Evolutionary conservation across 1,140 invertebrate genomes (phyloP).

Genomic region (Wiebesia pumilae): DNA sequence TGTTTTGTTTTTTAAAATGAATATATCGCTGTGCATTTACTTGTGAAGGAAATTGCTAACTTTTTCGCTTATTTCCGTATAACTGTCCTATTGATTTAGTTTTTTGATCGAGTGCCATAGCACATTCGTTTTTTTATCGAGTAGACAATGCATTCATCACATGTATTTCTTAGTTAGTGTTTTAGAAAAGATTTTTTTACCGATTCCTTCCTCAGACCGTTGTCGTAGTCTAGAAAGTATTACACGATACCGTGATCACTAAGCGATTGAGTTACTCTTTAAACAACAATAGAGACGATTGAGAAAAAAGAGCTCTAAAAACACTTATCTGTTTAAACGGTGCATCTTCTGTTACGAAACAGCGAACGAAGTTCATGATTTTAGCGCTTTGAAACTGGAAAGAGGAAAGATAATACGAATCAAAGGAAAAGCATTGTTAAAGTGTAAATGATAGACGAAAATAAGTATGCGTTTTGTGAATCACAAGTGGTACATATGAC

Average conservation of each 20-base stretch:
- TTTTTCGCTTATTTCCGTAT: conserved; percentile 31
- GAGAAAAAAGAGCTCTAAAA: conserved; percentile 28
- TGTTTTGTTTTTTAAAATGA: conserved; percentile 8
- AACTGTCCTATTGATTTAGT: conserved; percentile 28
- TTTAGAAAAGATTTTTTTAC: conserved; percentile 54
- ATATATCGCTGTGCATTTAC: conserved; percentile 13
- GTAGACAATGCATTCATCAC: conserved; percentile 30
- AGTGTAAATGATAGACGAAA: conserved; percentile 50
- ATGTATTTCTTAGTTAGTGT: conserved; percentile 50
- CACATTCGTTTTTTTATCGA: conserved; percentile 46
- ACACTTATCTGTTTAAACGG: conserved; percentile 25
- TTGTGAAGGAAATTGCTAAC: conserved; percentile 26
- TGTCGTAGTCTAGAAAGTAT: conserved; percentile 50
- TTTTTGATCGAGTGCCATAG: conserved; percentile 24
- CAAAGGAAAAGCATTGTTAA: conserved; percentile 47
- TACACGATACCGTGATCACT: conserved; percentile 34
- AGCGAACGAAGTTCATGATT: conserved; percentile 58
- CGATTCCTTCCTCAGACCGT: conserved; percentile 49
- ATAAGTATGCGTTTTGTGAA: conserved; percentile 54
- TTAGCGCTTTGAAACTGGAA: conserved; percentile 57
- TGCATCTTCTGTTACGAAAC: conserved; percentile 59
- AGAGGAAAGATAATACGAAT: conserved; percentile 53
- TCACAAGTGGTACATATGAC: conserved; percentile 53
- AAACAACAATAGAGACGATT: conserved; percentile 37
- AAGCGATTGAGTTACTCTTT: conserved; percentile 34